A percentile compares a stretch with the other conserved stretches of the same genome.
Conservation (phyloP, 2,113 vertebrate genomes). For the Poecile atricapillus region DNA sequence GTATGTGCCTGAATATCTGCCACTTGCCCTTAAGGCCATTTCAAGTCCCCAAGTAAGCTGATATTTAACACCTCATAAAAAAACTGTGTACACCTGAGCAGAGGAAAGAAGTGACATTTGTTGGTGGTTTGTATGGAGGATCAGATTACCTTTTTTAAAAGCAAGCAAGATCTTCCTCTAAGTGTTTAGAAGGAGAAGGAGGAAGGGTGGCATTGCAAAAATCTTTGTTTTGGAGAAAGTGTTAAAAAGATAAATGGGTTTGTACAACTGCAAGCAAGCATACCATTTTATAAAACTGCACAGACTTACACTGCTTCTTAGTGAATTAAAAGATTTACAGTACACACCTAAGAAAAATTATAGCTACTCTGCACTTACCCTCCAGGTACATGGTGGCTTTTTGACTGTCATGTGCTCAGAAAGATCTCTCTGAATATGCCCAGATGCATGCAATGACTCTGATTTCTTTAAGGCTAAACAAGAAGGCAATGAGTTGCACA, state of each 20-base stretch:
- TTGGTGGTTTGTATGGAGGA: constrained; percentile 55
- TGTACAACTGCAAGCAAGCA: not conserved
- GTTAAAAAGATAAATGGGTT: not conserved
- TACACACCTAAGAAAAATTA: not conserved
- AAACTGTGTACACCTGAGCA: constrained; percentile 60
- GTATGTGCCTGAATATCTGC: constrained; percentile 15
- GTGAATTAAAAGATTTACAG: not conserved
- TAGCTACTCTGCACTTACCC: not conserved
- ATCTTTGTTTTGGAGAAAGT: not conserved
- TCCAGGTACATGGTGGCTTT: not conserved
- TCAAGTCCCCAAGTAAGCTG: constrained; percentile 67
- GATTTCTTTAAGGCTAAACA: not conserved
- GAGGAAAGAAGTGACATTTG: constrained; percentile 64
- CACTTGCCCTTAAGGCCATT: constrained; percentile 48
- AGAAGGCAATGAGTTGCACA: not conserved
- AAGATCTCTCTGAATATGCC: not conserved
- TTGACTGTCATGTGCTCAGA: not conserved
- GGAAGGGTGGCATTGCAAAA: not conserved
- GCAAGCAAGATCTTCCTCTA: constrained; percentile 45
- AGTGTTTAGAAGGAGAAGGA: not conserved
- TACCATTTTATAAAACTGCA: not conserved
- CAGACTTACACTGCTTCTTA: not conserved
- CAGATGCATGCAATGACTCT: not conserved
- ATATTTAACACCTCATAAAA: constrained; percentile 78
- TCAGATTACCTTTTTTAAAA: constrained; percentile 58